phyloP scores from a whole-genome alignment of 2,888 invertebrate genomes.

The Linnaemya tessellans region DNA sequence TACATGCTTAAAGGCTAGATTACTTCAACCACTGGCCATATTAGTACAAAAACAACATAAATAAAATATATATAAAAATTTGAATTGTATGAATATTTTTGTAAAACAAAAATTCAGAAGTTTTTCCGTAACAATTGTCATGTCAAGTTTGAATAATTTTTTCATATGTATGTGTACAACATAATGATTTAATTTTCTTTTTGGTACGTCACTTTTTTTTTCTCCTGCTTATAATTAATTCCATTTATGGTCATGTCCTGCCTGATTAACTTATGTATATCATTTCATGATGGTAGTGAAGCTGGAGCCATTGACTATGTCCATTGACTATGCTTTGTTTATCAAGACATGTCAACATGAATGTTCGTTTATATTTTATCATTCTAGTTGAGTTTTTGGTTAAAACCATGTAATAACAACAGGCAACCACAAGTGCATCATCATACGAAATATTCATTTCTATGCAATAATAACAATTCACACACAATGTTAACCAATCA shows the following conservation, averaged over 20 bases:
- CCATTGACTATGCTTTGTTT: conserved; percentile 25
- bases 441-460: conserved; percentile 53
- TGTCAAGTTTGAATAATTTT: no score
- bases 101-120: no score
- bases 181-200: conserved; percentile 45
- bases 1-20: no score
- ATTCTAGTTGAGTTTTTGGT: conserved; percentile 56
- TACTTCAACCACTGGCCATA: no score
- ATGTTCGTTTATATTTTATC: conserved; percentile 56
- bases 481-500: conserved; percentile 62
- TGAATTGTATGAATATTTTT: no score
- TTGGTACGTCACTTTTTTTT: neutral
- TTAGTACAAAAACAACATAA: no score
- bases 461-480: conserved; percentile 44
- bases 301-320: neutral
- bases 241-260: conserved; percentile 33
- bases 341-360: conserved; percentile 56
- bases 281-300: neutral
- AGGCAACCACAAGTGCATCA: conserved; percentile 61
- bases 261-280: conserved; percentile 6
- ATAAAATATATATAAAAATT: no score
- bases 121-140: no score
- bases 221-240: conserved; percentile 26
- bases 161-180: no score
- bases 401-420: conserved; percentile 55